These are phyloP conservation scores for Sebastes goodei DNA, from an alignment of 2,797 vertebrate genomes.

Conservation along the genomic window DNA sequence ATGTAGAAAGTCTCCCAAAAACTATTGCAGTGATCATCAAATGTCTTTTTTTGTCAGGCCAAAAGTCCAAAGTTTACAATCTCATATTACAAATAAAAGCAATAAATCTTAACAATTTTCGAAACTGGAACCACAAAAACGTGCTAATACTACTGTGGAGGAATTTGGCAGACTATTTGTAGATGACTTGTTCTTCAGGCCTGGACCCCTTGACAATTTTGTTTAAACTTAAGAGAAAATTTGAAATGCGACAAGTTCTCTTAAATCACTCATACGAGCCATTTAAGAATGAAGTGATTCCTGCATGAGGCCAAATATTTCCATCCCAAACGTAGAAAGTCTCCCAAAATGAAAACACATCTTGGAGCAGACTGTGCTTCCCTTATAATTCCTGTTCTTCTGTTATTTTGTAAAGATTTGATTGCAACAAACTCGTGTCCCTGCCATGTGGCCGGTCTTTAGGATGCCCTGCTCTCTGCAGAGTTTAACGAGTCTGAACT, in stretches of 20 bases:
- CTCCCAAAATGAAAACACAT: not conserved
- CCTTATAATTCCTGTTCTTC: not conserved
- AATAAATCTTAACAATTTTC: too few relatives aligned
- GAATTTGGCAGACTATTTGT: not conserved
- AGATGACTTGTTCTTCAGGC: not conserved
- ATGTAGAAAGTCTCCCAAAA: not conserved
- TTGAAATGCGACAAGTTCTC: not conserved
- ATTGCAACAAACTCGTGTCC: not conserved
- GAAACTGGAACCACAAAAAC: too few relatives aligned
- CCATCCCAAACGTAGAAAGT: not conserved
- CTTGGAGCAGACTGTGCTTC: not conserved
- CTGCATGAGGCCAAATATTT: not conserved
- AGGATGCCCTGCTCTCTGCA: not conserved
- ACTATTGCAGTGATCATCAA: accelerated
- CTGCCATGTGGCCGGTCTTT: not conserved
- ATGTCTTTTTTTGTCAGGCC: accelerated
- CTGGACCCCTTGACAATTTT: not conserved
- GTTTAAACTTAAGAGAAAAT: not conserved
- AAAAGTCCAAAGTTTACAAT: too few relatives aligned
- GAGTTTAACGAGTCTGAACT: constrained; percentile 12
- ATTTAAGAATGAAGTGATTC: not conserved
- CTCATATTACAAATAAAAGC: too few relatives aligned
- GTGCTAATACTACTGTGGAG: not conserved
- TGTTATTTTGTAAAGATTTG: not conserved
- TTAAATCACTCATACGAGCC: not conserved